A percentile compares a stretch with the other conserved stretches of the same genome.
phyloP scores from a whole-genome alignment of 1,140 invertebrate genomes.

The Probaryconus sp. region DNA sequence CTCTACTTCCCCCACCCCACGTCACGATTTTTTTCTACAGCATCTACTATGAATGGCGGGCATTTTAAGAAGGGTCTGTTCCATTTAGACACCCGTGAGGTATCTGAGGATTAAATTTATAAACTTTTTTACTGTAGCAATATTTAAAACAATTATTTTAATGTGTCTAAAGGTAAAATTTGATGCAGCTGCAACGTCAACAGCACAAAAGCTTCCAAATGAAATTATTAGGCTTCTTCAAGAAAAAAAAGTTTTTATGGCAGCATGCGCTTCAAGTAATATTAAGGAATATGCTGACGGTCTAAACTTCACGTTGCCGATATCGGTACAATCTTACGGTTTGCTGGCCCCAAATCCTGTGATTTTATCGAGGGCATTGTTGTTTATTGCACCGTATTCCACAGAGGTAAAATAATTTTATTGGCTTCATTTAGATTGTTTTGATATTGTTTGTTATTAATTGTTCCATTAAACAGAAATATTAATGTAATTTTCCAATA shows the following conservation, averaged over 20 bases:
- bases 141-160: background rate
- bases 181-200: constrained; percentile 45
- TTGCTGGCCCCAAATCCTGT: constrained; percentile 87
- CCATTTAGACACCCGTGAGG: too few species aligned
- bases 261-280: constrained; percentile 86
- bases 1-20: too few species aligned
- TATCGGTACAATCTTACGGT: constrained; percentile 88
- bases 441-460: too few species aligned
- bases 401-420: constrained; percentile 79
- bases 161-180: constrained; percentile 26
- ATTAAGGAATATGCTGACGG: constrained; percentile 79
- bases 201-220: constrained; percentile 69
- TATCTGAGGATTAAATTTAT: too few species aligned
- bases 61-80: too few species aligned
- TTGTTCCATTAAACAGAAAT: too few species aligned
- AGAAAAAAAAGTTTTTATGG: constrained; percentile 82
- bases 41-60: too few species aligned
- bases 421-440: too few species aligned
- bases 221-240: constrained; percentile 72
- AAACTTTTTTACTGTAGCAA: too few species aligned
- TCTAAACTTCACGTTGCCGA: constrained; percentile 88
- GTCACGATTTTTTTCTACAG: too few species aligned
- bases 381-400: constrained; percentile 92
- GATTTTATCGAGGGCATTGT: constrained; percentile 86
- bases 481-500: too few species aligned